phyloP scores from a whole-genome alignment of 2,888 invertebrate species.

The Myopa testacea region DNA sequence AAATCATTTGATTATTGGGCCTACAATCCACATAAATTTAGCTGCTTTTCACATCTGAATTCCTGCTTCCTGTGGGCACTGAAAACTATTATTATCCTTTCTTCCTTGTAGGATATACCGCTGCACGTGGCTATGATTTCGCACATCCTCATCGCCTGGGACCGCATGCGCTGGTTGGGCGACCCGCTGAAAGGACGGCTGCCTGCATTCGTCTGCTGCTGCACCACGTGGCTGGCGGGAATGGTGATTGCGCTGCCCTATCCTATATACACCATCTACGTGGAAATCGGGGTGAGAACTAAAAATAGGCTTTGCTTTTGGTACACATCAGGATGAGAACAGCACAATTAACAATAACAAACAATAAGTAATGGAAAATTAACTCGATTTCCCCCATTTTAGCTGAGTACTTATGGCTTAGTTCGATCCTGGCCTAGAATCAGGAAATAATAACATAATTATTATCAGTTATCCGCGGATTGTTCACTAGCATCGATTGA shows the following conservation, averaged over 20 bases:
- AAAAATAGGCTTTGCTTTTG: background rate
- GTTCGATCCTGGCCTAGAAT: no score
- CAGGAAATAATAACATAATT: no score
- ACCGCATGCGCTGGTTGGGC: conserved; percentile 75
- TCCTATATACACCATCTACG: conserved; percentile 79
- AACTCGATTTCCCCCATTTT: no score
- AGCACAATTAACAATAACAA: background rate
- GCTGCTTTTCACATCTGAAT: no score
- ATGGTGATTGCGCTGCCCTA: conserved; percentile 79
- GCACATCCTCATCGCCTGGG: conserved; percentile 76
- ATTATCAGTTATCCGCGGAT: no score
- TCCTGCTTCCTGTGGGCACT: no score
- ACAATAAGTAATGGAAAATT: no score
- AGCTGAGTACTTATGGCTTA: no score
- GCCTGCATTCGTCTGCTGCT: conserved; percentile 76
- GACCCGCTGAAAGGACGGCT: conserved; percentile 75
- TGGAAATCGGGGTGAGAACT: conserved; percentile 75
- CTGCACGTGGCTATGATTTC: conserved; percentile 79
- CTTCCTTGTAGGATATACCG: conserved; percentile 74
- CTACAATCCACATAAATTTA: no score
- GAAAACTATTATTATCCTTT: conserved; percentile 16
- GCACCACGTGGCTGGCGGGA: conserved; percentile 79
- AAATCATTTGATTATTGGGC: no score
- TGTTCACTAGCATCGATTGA: no score
- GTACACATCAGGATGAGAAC: background rate